These are phyloP conservation scores for Chloropsis hardwickii DNA, from an alignment of 2,113 vertebrate species.

Conservation along the genomic window DNA sequence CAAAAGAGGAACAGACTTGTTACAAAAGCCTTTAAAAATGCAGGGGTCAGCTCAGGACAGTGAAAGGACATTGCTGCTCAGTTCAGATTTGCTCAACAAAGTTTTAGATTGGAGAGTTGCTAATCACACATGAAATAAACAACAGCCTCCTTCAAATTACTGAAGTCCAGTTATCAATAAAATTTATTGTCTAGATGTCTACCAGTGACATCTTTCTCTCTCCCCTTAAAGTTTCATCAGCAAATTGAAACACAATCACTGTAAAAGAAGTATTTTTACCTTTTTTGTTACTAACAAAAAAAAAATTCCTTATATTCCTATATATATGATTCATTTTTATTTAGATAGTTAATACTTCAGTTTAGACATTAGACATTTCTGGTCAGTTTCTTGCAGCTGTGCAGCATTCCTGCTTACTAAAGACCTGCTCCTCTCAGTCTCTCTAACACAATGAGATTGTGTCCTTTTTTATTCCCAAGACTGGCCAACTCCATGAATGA, in stretches of 20 bases:
- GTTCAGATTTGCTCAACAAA: not conserved
- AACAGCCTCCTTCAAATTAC: not conserved
- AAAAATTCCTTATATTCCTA: not conserved
- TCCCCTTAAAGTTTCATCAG: not conserved
- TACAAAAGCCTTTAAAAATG: not conserved
- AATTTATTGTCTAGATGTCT: not conserved
- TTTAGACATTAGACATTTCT: not conserved
- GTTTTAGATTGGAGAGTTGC: not conserved
- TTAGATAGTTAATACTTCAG: not conserved
- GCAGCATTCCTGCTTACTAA: not conserved
- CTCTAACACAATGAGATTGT: accelerated
- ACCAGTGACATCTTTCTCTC: not conserved
- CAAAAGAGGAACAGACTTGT: not conserved
- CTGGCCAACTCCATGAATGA: not conserved
- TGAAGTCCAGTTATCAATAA: not conserved
- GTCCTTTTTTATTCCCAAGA: not conserved
- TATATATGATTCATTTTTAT: not conserved
- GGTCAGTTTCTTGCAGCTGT: not conserved
- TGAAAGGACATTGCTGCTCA: not conserved
- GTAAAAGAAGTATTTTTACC: not conserved
- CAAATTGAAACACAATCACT: not conserved
- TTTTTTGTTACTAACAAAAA: not conserved
- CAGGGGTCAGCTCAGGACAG: not conserved
- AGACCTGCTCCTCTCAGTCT: not conserved
- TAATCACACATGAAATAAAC: not conserved